Conservation (phyloP, 2,113 vertebrate species). For the Tautogolabrus adspersus region DNA sequence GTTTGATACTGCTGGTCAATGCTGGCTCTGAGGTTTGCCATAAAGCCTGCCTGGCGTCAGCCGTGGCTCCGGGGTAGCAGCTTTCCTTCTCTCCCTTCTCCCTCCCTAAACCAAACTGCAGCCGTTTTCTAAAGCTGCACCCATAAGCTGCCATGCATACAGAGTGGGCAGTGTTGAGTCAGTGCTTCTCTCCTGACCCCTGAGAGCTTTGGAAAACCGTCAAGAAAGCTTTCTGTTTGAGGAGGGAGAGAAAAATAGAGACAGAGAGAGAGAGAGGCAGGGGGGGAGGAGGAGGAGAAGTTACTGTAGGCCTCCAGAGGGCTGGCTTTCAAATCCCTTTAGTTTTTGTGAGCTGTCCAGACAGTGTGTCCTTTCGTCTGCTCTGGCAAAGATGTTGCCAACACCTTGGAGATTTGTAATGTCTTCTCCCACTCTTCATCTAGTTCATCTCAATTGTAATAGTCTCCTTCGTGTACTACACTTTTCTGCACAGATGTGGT, state of each 20-base stretch:
- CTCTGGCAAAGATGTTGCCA: constrained; percentile 22
- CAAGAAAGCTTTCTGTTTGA: constrained; percentile 73
- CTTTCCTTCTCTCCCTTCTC: neutral
- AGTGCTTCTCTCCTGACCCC: constrained; percentile 62
- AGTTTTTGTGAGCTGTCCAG: constrained; percentile 17
- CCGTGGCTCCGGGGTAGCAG: constrained; percentile 28
- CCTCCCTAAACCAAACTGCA: constrained; percentile 39
- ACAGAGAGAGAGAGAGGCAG: neutral
- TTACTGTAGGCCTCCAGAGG: neutral
- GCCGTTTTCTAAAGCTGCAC: constrained; percentile 64
- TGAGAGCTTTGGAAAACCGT: constrained; percentile 71
- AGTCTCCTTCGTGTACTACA: neutral
- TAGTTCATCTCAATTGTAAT: constrained; percentile 28
- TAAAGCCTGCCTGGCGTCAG: constrained; percentile 37
- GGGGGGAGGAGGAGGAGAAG: neutral
- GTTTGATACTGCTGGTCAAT: constrained; percentile 43
- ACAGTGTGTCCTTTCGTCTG: constrained; percentile 21
- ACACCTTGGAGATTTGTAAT: constrained; percentile 11
- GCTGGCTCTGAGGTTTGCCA: constrained; percentile 45
- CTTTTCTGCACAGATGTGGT: neutral
- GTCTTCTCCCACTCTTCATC: constrained; percentile 31
- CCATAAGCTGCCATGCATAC: constrained; percentile 66
- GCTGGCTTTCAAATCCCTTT: constrained; percentile 63
- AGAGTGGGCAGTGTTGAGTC: constrained; percentile 79
- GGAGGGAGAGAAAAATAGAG: constrained; percentile 1